Conservation (phyloP, 2,888 invertebrate species). For the Beris morrisii region DNA sequence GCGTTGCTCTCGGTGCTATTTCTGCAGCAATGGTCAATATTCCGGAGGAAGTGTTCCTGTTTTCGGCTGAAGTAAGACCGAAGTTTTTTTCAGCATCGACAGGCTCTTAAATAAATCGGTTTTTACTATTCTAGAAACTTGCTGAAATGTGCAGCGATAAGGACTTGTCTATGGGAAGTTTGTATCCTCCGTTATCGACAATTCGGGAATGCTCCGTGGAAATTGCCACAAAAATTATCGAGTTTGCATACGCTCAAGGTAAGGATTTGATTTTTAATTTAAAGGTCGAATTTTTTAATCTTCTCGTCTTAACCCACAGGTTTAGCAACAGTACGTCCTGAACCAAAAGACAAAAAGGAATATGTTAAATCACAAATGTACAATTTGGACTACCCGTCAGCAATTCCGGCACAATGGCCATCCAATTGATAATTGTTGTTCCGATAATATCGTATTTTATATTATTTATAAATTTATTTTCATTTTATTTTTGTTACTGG, state of each 20-base stretch:
- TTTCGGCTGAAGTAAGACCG: conserved; percentile 76
- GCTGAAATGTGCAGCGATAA: conserved; percentile 78
- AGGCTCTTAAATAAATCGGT: too few species aligned
- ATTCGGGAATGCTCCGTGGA: conserved; percentile 85
- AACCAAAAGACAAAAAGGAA: conserved; percentile 70
- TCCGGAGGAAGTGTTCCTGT: conserved; percentile 87
- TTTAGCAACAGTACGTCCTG: conserved; percentile 75
- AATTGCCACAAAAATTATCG: conserved; percentile 80
- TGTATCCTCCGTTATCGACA: conserved; percentile 86
- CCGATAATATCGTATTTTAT: neutral
- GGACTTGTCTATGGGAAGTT: conserved; percentile 79
- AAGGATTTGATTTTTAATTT: conserved; percentile 43
- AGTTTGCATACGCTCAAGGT: conserved; percentile 80
- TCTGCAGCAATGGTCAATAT: conserved; percentile 87
- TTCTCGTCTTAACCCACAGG: conserved; percentile 52
- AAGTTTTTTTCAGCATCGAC: neutral
- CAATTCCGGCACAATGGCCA: conserved; percentile 67
- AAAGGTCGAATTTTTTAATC: neutral
- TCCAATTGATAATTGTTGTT: conserved; percentile 47
- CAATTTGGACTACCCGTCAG: conserved; percentile 68
- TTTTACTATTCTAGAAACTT: conserved; percentile 63
- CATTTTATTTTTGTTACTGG: conserved; percentile 6
- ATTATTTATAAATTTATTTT: conserved; percentile 13
- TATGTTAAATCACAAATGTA: conserved; percentile 83
- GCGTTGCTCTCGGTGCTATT: conserved; percentile 87